Evolutionary conservation across 2,888 invertebrate genomes (phyloP).

Genomic region (Endotricha flammealis): DNA sequence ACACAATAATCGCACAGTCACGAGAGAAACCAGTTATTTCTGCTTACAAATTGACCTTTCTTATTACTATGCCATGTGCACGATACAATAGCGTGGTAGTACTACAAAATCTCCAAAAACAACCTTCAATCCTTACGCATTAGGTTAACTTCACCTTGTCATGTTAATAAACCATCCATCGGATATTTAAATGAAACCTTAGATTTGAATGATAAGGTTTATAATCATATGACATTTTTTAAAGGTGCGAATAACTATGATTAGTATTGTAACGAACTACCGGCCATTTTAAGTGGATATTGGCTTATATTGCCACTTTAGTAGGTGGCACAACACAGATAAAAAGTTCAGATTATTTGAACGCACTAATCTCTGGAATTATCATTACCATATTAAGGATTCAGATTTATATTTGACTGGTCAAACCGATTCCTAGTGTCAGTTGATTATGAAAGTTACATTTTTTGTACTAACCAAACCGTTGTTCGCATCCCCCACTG

Average conservation of each 20-base stretch:
- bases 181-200: not conserved
- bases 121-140: not conserved
- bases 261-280: not conserved
- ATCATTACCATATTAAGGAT: no score
- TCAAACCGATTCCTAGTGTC: no score
- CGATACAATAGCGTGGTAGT: conserved; percentile 4
- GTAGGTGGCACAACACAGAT: no score
- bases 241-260: not conserved
- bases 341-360: no score
- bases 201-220: not conserved
- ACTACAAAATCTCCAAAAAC: conserved; percentile 1
- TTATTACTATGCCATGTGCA: conserved; percentile 9
- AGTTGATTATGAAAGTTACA: no score
- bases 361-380: no score
- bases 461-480: no score
- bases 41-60: conserved; percentile 13
- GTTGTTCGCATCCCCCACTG: no score
- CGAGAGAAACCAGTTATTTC: no score
- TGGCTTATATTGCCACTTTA: no score
- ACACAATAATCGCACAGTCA: no score
- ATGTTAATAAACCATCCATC: not conserved
- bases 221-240: not conserved
- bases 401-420: no score
- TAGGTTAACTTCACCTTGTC: not conserved
- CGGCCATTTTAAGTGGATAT: not conserved